Conservation (phyloP, 2,888 invertebrate species). For the Acleris sparsana region DNA sequence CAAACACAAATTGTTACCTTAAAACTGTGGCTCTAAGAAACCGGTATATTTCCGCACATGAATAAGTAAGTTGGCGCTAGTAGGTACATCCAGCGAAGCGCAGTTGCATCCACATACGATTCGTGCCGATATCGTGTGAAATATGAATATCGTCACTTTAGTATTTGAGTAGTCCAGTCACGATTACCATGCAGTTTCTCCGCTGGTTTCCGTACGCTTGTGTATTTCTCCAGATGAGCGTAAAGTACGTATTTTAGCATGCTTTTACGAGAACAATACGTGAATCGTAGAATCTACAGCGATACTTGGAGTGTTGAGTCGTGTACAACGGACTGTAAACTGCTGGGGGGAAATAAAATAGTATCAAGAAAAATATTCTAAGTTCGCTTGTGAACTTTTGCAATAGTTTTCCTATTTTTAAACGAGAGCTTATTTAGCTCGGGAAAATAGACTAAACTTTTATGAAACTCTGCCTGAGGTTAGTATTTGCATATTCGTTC, state of each 20-base stretch:
- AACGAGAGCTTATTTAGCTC: too few relatives aligned
- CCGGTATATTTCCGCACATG: background rate
- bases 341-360: background rate
- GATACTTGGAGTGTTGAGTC: slow-evolving; percentile 1
- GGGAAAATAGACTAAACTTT: too few relatives aligned
- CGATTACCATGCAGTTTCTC: slow-evolving; percentile 46
- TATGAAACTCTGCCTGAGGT: too few relatives aligned
- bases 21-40: background rate
- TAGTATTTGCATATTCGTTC: too few relatives aligned
- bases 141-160: slow-evolving; percentile 64
- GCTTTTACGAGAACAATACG: slow-evolving; percentile 20
- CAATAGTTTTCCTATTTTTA: too few relatives aligned
- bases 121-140: slow-evolving; percentile 58
- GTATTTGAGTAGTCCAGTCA: slow-evolving; percentile 56
- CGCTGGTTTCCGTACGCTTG: slow-evolving; percentile 9
- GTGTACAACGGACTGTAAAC: slow-evolving; percentile 4
- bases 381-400: too few relatives aligned
- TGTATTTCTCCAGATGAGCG: slow-evolving; percentile 9
- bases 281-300: background rate
- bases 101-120: slow-evolving; percentile 53
- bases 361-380: too few relatives aligned
- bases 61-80: slow-evolving; percentile 37
- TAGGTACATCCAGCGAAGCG: slow-evolving; percentile 35
- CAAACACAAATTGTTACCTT: slow-evolving; percentile 5
- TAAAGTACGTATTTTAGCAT: slow-evolving; percentile 17